phyloP scores from a whole-genome alignment of 2,888 invertebrate species.

The Aromia moschata region DNA sequence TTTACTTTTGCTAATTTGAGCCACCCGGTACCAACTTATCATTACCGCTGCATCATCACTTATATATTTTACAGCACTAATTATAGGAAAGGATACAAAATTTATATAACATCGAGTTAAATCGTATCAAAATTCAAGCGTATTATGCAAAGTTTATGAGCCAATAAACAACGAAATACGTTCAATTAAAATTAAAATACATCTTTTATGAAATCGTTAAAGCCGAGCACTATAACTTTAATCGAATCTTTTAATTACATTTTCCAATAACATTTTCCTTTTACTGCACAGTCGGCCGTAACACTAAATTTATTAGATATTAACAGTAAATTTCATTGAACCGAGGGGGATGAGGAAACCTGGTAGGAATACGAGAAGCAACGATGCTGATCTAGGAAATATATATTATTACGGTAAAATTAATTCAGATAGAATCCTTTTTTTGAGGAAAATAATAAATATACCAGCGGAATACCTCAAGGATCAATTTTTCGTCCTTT shows the following conservation, averaged over 20 bases:
- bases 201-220: slow-evolving; percentile 33
- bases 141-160: slow-evolving; percentile 27
- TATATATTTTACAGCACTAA: not conserved
- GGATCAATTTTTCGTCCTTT: too few species aligned
- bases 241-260: slow-evolving; percentile 24
- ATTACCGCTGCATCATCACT: not conserved
- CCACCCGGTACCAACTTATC: too few species aligned
- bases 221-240: slow-evolving; percentile 19
- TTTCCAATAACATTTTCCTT: slow-evolving; percentile 23
- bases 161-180: slow-evolving; percentile 23
- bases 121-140: slow-evolving; percentile 5
- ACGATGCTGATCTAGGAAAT: too few species aligned
- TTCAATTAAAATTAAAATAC: slow-evolving; percentile 30
- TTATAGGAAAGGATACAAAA: slow-evolving; percentile 1
- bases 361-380: too few species aligned
- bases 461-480: too few species aligned
- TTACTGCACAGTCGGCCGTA: slow-evolving; percentile 12
- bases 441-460: too few species aligned
- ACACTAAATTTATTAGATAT: slow-evolving; percentile 17
- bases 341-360: too few species aligned
- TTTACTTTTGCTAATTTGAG: too few species aligned
- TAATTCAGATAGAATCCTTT: too few species aligned
- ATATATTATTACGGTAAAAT: too few species aligned
- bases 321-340: slow-evolving; percentile 1
- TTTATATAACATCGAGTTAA: not conserved